phyloP scores from a whole-genome alignment of 2,113 vertebrate species.

The Siniperca knerii region DNA sequence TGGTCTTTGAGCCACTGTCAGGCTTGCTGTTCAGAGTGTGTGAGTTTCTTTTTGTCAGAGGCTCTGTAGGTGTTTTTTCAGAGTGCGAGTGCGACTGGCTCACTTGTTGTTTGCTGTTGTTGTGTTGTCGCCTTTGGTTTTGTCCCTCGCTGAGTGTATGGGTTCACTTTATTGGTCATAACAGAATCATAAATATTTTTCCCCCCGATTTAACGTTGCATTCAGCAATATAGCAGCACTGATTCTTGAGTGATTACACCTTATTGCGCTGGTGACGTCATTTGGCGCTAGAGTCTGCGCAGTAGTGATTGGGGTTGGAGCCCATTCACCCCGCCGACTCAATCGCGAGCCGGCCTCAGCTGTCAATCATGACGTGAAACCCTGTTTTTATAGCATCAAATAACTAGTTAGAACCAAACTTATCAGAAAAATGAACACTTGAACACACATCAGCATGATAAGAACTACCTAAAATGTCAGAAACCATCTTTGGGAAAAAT shows the following conservation, averaged over 20 bases:
- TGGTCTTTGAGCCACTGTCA: conserved; percentile 20
- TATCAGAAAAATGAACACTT: too few species aligned
- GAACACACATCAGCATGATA: too few species aligned
- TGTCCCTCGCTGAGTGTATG: conserved; percentile 4
- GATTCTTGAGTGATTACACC: background rate
- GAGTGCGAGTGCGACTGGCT: background rate
- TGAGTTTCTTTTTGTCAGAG: conserved; percentile 26
- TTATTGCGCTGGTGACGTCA: too few species aligned
- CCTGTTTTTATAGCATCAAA: too few species aligned
- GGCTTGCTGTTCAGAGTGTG: background rate
- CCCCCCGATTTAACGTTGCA: background rate
- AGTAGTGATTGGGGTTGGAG: too few species aligned
- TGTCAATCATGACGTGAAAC: too few species aligned
- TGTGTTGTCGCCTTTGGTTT: conserved; percentile 41
- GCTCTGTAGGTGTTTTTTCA: conserved; percentile 24
- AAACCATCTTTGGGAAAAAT: too few species aligned
- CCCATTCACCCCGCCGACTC: too few species aligned
- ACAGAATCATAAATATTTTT: background rate
- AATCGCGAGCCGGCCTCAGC: too few species aligned
- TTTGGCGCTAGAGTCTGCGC: too few species aligned
- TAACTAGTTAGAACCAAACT: too few species aligned
- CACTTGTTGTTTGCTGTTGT: conserved; percentile 19
- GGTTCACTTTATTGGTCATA: conserved; percentile 19
- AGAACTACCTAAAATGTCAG: too few species aligned
- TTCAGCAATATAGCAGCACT: background rate